phyloP scores from a whole-genome alignment of 2,113 vertebrate genomes.

The Clarias magur region DNA sequence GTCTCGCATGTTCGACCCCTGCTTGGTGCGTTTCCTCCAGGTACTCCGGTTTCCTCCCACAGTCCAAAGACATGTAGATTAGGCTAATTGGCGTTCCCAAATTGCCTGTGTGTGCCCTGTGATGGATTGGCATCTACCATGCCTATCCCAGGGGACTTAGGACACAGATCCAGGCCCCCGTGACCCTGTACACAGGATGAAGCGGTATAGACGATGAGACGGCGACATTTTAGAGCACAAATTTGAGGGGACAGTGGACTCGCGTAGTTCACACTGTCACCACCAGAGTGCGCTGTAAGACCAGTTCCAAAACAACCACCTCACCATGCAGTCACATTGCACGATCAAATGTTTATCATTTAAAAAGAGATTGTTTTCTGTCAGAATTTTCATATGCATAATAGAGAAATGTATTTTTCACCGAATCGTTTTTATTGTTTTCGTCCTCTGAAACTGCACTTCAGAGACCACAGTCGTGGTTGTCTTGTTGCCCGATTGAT shows the following conservation, averaged over 20 bases:
- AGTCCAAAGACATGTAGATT: too few relatives aligned
- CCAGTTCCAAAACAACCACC: not conserved
- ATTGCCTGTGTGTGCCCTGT: too few relatives aligned
- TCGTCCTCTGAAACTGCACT: not conserved
- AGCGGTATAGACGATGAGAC: too few relatives aligned
- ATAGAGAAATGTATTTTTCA: not conserved
- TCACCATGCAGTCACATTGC: not conserved
- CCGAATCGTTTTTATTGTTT: not conserved
- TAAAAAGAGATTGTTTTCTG: not conserved
- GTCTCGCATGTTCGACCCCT: too few relatives aligned
- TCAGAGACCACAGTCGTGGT: not conserved
- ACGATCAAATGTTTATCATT: not conserved
- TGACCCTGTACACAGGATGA: too few relatives aligned
- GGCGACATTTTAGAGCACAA: not conserved
- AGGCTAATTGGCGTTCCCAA: too few relatives aligned
- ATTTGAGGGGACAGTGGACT: not conserved
- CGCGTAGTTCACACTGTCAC: not conserved
- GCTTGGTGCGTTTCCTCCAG: too few relatives aligned
- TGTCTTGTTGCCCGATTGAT: not conserved
- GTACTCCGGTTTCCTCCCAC: too few relatives aligned
- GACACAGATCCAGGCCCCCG: too few relatives aligned
- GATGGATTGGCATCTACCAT: too few relatives aligned
- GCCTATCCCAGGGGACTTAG: too few relatives aligned
- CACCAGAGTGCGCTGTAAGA: constrained; percentile 19
- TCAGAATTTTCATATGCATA: not conserved